These are phyloP conservation scores for Poeciliopsis turneri DNA, from an alignment of 2,797 vertebrate genomes.

Conservation along the genomic window DNA sequence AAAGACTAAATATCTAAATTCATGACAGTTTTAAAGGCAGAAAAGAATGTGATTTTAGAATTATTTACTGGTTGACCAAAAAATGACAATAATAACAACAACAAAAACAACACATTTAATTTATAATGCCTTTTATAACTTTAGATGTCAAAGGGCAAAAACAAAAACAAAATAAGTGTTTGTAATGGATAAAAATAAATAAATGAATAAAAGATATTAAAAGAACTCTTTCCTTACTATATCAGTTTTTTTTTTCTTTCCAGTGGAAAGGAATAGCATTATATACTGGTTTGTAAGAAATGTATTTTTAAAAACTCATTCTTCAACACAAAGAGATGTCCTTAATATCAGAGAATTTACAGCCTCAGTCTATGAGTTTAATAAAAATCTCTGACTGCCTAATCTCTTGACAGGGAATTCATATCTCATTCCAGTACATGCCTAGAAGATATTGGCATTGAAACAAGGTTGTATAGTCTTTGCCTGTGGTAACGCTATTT, in stretches of 20 bases:
- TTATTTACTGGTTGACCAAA: not conserved
- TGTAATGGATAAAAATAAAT: too few species aligned
- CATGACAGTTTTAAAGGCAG: not conserved
- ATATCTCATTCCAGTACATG: conserved; percentile 56
- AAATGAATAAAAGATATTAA: too few species aligned
- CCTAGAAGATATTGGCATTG: conserved; percentile 68
- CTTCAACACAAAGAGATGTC: conserved; percentile 3
- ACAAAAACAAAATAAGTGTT: too few species aligned
- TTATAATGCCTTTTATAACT: too few species aligned
- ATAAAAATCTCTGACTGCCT: conserved; percentile 60
- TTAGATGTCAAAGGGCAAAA: too few species aligned
- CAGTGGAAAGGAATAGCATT: not conserved
- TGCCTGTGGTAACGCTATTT: conserved; percentile 45
- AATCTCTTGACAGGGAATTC: conserved; percentile 68
- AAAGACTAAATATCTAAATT: not conserved
- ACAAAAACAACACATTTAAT: too few species aligned
- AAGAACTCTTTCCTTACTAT: not conserved
- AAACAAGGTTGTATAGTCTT: conserved; percentile 47
- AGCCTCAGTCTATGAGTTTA: conserved; percentile 54
- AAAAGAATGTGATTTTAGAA: not conserved
- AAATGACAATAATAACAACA: not conserved
- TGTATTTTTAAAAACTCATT: not conserved
- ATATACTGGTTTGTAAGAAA: not conserved
- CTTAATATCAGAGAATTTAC: conserved; percentile 41
- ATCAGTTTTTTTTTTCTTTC: not conserved